A percentile compares a stretch with the other conserved stretches of the same genome.
phyloP scores from a whole-genome alignment of 2,888 invertebrate genomes.

The Nemapogon koenigi region DNA sequence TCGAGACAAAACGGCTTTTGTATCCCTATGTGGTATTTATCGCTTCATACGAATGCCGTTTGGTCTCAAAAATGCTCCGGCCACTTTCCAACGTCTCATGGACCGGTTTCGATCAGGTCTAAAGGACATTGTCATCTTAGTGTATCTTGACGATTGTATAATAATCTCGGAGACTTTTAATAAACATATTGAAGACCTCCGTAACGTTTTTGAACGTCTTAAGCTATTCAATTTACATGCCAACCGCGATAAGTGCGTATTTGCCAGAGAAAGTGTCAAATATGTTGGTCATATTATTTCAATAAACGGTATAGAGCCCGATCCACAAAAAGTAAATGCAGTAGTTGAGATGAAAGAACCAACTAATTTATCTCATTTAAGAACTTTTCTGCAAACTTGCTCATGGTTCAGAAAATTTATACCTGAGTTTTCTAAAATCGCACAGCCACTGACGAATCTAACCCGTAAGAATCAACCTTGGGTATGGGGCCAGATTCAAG shows the following conservation, averaged over 20 bases:
- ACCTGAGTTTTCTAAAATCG: conserved; percentile 24
- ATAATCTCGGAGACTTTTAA: conserved; percentile 18
- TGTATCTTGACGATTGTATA: conserved; percentile 20
- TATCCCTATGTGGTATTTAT: conserved; percentile 21
- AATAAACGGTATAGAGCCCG: conserved; percentile 6
- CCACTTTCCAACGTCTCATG: conserved; percentile 21
- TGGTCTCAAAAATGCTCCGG: conserved; percentile 21
- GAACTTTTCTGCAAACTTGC: conserved; percentile 20
- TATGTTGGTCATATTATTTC: conserved; percentile 11
- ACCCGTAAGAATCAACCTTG: no score
- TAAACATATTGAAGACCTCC: conserved; percentile 16
- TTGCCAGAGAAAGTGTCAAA: conserved; percentile 5
- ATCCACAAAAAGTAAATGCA: conserved; percentile 5
- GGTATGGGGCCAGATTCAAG: no score
- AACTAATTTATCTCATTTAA: conserved; percentile 14
- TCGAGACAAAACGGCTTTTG: conserved; percentile 21
- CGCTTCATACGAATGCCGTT: conserved; percentile 23
- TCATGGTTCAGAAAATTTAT: conserved; percentile 18
- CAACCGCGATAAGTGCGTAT: conserved; percentile 13
- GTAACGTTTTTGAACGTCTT: conserved; percentile 11
- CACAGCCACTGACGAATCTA: no score
- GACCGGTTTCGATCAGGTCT: conserved; percentile 18
- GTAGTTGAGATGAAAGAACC: conserved; percentile 13
- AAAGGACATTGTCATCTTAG: conserved; percentile 13
- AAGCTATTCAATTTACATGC: conserved; percentile 13